phyloP scores from a whole-genome alignment of 1,140 invertebrate species.

The Pogonomyrmex barbatus region DNA sequence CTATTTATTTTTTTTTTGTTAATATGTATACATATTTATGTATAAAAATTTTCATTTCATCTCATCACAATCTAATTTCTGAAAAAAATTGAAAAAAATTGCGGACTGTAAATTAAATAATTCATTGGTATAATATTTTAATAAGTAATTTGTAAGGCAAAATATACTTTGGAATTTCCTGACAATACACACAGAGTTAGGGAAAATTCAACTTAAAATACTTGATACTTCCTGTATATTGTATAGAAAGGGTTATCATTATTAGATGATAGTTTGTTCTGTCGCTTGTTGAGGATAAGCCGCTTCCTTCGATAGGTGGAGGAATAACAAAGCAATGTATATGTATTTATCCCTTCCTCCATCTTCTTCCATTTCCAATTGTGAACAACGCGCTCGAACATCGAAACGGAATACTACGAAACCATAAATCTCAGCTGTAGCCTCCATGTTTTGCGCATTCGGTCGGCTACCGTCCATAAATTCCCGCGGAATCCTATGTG shows the following conservation, averaged over 20 bases:
- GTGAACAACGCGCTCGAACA: slow-evolving; percentile 61
- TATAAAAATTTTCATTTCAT: neutral
- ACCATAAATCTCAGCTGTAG: slow-evolving; percentile 79
- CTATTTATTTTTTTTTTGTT: no score
- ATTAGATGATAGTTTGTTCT: neutral
- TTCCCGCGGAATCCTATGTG: slow-evolving; percentile 66
- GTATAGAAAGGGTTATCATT: neutral
- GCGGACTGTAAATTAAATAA: neutral
- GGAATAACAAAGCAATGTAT: slow-evolving; percentile 13
- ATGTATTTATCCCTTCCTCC: neutral
- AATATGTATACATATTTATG: no score
- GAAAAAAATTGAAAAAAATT: neutral
- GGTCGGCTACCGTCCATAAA: slow-evolving; percentile 78
- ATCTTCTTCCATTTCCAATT: neutral
- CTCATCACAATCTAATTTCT: slow-evolving; percentile 19
- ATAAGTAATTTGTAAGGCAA: neutral
- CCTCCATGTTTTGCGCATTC: slow-evolving; percentile 81
- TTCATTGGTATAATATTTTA: neutral
- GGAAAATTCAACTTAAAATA: neutral
- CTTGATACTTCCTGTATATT: neutral
- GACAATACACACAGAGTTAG: neutral
- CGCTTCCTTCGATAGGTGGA: neutral
- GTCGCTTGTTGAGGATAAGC: slow-evolving; percentile 23
- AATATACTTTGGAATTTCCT: neutral
- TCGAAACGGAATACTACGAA: slow-evolving; percentile 68